Conservation (phyloP, 2,797 vertebrate genomes). For the Falco novaeseelandiae region DNA sequence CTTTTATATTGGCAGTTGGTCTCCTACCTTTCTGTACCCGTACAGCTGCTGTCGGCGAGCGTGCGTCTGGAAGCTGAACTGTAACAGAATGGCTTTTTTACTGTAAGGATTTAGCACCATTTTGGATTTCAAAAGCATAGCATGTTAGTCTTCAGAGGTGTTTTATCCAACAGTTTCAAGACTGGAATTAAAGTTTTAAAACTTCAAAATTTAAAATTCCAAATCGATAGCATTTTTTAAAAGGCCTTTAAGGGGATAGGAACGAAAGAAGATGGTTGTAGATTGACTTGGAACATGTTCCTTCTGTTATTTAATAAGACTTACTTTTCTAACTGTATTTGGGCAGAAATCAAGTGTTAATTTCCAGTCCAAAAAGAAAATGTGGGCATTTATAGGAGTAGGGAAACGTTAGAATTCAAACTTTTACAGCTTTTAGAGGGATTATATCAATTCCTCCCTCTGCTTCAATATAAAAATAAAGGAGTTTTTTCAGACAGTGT, state of each 20-base stretch:
- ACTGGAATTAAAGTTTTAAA: not conserved
- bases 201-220: not conserved
- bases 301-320: not conserved
- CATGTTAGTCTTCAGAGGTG: not conserved
- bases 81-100: not conserved
- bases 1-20: not conserved
- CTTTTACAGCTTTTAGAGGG: not conserved
- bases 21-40: not conserved
- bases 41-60: not conserved
- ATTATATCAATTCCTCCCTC: not conserved
- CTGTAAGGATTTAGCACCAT: not conserved
- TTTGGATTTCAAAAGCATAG: not conserved
- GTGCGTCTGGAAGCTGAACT: not conserved
- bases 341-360: not conserved
- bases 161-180: not conserved
- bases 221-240: not conserved
- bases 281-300: not conserved
- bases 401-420: not conserved
- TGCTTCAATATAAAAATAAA: not conserved
- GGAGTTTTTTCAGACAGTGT: not conserved
- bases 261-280: not conserved
- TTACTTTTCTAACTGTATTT: not conserved
- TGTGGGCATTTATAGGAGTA: not conserved
- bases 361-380: not conserved
- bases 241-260: not conserved